Evolutionary conservation across 2,113 vertebrate species (phyloP), one percentile per base, ranked within the genome.

Genomic region (Syrrhaptes paradoxus): DNA sequence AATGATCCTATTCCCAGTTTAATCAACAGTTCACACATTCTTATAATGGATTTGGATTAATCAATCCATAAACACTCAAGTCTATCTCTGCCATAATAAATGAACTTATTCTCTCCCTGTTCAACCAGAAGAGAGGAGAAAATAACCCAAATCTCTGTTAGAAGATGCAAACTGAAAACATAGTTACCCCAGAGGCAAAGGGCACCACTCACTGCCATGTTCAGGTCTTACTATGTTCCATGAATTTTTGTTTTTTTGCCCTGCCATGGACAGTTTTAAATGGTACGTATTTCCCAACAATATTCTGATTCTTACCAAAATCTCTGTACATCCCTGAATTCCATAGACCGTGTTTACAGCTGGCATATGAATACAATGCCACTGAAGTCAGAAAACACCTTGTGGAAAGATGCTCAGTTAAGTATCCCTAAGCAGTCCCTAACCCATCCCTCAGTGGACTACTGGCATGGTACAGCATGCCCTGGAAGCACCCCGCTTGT

Each of bases 101-200:
- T 67, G 51, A 66, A 54, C 16, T 76, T 26, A 43, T 14, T 68
- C 25, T 21, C 52, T 82, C 31, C 21, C 36, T 88, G 36, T 72
- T 92, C 68, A 93, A 92, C 26, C 57, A 71, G 67, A 84, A 55
- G 13, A 46, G 13, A 32, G 6, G 11, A 81, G 62, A 90, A 94
- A 84, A 71, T 38, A 85, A 74, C 18, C 7, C 19, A 55, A 88
- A 62, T 19, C 3, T 34, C 13, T 90, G 72, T 81, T 67, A 90
- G 62, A 95, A 95, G 78, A 85, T 31, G 29, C 16, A 86, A 41
- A 61, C 65, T 87, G 79, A 91, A 97, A 94, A 96, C 97, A 28
- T 11, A 73, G 36, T 85, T 93, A 6, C 70, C 78, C 73, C 67
- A 43, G 36, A 95, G 80, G 79, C 86, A 95, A 97, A 91, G 84